Conservation (phyloP, 2,797 vertebrate genomes). For the Sebastes vulpes region DNA sequence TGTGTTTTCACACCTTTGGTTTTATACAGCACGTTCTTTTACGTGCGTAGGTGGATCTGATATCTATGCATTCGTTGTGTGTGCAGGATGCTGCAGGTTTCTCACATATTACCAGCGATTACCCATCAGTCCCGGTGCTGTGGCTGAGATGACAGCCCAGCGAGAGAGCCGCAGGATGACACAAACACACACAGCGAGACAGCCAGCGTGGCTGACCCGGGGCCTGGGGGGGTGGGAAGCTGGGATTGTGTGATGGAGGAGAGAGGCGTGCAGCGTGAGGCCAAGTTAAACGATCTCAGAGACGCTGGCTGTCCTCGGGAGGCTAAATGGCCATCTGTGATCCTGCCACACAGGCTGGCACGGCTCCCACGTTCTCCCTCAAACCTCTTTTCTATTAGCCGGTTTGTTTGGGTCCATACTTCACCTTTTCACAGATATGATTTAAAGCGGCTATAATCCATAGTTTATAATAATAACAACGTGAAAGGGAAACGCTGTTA, state of each 20-base stretch:
- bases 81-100: neutral
- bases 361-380: slow-evolving; percentile 39
- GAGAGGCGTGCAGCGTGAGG: slow-evolving; percentile 63
- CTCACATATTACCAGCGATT: slow-evolving; percentile 16
- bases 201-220: slow-evolving; percentile 20
- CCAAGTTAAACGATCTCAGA: slow-evolving; percentile 81
- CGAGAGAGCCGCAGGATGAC: slow-evolving; percentile 53
- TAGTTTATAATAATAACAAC: neutral
- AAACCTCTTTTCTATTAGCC: slow-evolving; percentile 9
- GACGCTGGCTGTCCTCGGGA: slow-evolving; percentile 77
- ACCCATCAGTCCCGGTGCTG: slow-evolving; percentile 63
- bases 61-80: neutral
- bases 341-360: slow-evolving; percentile 71
- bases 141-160: slow-evolving; percentile 48
- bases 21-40: neutral
- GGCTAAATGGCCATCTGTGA: slow-evolving; percentile 89
- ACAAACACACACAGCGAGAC: slow-evolving; percentile 53
- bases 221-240: slow-evolving; percentile 14
- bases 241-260: slow-evolving; percentile 52
- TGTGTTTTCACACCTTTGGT: neutral
- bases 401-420: neutral
- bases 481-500: neutral
- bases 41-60: neutral
- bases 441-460: neutral
- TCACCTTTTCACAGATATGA: neutral